Evolutionary conservation across 1,140 invertebrate genomes (phyloP), one percentile per base, ranked within the genome.

Genomic region (Cheumatopsyche charites): DNA sequence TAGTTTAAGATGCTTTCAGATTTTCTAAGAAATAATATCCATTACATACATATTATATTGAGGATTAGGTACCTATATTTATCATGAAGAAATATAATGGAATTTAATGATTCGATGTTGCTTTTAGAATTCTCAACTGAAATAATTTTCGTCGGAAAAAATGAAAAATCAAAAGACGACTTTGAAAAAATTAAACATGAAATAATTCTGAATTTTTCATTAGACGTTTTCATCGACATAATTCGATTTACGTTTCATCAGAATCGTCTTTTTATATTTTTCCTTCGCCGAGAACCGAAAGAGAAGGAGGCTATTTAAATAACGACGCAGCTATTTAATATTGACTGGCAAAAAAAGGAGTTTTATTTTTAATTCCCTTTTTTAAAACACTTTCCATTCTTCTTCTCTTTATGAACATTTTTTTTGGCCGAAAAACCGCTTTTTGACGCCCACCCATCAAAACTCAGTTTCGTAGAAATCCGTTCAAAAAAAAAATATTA

Each of bases 231-330:
- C 29, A 52, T 52, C 15, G 19, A 52, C 47, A 2, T 52, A 52
- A 52, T 52, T 52, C 47, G 19, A 52, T 52, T 52, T 52, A 9
- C 47, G 19, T 52, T 52, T 52, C 47, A 52, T 52, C 19, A 17
- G 19, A 52, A 17, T 52, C 47, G n/a, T 11, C 47, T 6, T 17
- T 52, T 52, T 52, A 17, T 52, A 17, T 36, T 36, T 36, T 36
- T 36, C 29, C 29, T 36, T 36, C 29, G 29, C 9, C 29, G 29
- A 36, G 29, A 36, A 36, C 29, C 9, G 29, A 52, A 11, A 52
- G 19, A 36, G 29, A 36, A 36, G 19, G 19, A 52, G 9, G 15
- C 15, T 5, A 19, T 52, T 19, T 52, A 52, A 52, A 52, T 52
- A 52, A 52, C 47, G 47, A 52, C 47, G 47, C 29, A 9, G 29